phyloP scores from a whole-genome alignment of 2,113 vertebrate genomes.

The Origma solitaria region DNA sequence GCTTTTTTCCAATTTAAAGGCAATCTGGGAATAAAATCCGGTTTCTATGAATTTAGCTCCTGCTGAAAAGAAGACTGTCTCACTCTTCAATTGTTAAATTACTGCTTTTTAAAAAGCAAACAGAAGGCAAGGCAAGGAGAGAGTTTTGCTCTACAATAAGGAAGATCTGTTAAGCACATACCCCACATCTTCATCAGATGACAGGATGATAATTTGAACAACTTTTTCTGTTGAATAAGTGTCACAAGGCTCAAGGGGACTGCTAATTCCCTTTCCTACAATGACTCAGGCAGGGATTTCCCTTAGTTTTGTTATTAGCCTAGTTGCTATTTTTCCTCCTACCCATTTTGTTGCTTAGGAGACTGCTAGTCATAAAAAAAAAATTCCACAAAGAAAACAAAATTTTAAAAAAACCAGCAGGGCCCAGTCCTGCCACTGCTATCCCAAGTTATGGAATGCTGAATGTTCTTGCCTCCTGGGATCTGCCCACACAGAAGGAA shows the following conservation, averaged over 20 bases:
- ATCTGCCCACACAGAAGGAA: neutral
- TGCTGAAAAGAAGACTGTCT: neutral
- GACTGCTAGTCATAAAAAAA: neutral
- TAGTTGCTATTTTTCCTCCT: conserved; percentile 28
- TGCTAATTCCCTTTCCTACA: conserved; percentile 3
- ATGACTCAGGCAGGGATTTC: conserved; percentile 41
- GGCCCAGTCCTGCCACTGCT: neutral
- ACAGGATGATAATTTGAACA: neutral
- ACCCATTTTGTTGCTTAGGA: conserved; percentile 25
- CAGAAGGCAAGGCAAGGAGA: neutral
- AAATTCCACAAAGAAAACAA: neutral
- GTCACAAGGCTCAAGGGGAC: neutral
- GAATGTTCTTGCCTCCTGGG: neutral
- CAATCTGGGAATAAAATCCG: neutral
- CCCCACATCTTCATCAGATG: neutral
- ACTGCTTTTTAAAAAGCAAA: neutral
- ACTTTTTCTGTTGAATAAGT: neutral
- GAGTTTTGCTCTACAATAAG: neutral
- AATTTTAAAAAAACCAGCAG: neutral
- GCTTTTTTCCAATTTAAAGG: neutral
- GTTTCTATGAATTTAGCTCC: neutral
- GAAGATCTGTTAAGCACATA: neutral
- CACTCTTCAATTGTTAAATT: neutral
- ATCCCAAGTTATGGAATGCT: neutral
- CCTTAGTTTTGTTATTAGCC: conserved; percentile 23